Conservation (phyloP, 2,797 vertebrate genomes). For the Paguma larvata region DNA sequence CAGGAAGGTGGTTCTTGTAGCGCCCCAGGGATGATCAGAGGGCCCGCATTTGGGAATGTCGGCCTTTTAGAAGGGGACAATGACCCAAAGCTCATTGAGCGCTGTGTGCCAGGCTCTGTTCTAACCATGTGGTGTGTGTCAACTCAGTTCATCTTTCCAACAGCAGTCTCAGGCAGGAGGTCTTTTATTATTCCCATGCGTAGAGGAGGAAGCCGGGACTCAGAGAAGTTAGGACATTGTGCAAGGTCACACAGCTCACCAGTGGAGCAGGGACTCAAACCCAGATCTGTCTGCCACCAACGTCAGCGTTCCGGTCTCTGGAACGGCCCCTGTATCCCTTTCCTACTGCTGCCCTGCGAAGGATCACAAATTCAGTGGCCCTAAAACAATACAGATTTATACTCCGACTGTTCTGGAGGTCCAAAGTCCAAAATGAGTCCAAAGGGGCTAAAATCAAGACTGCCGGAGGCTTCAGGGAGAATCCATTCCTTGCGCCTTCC, state of each 20-base stretch:
- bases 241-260: background rate
- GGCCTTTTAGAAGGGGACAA: background rate
- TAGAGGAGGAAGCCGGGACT: background rate
- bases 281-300: background rate
- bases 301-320: background rate
- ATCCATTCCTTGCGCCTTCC: background rate
- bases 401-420: background rate
- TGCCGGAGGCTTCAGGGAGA: background rate
- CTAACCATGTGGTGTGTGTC: background rate
- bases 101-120: background rate
- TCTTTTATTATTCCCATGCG: rapidly evolving
- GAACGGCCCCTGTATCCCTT: background rate
- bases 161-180: background rate
- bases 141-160: background rate
- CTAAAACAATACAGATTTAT: background rate
- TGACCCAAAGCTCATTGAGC: background rate
- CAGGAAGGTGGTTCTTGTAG: background rate
- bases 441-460: background rate
- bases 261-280: background rate
- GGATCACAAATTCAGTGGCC: background rate
- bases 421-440: background rate
- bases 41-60: background rate
- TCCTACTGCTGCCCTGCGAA: background rate
- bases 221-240: background rate
- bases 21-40: background rate